Conservation (phyloP, 2,113 vertebrate genomes). For the Passer montanus region DNA sequence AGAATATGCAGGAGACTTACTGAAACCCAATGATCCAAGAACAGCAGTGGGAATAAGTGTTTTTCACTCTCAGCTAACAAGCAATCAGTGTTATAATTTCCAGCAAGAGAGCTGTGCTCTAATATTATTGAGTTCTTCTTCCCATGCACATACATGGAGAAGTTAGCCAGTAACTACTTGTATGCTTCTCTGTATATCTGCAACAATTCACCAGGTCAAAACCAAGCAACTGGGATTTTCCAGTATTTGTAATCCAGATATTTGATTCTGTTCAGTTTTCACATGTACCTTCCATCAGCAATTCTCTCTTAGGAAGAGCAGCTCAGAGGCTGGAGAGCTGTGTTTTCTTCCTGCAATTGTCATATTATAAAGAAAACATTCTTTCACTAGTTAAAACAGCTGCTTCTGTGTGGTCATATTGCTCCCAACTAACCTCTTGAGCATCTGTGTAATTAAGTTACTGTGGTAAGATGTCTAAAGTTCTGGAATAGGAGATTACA, state of each 20-base stretch:
- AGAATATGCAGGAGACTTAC: neutral
- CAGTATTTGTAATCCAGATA: neutral
- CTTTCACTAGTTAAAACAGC: neutral
- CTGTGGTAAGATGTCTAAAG: neutral
- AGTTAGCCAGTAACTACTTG: neutral
- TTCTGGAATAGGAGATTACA: neutral
- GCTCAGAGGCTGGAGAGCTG: neutral
- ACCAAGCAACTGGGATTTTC: neutral
- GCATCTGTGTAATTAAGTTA: neutral
- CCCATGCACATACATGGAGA: neutral
- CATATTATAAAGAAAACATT: neutral
- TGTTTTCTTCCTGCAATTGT: neutral
- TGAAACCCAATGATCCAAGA: neutral
- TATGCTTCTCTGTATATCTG: neutral
- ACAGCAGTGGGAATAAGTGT: neutral
- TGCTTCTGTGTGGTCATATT: neutral
- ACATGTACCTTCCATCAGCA: neutral
- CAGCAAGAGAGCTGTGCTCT: neutral
- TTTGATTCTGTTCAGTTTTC: neutral
- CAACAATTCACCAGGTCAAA: neutral
- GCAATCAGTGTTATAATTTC: neutral
- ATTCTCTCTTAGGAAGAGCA: neutral
- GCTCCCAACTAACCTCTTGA: neutral
- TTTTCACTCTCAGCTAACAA: neutral
- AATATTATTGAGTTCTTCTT: neutral